Evolutionary conservation across 2,797 vertebrate species (phyloP), one percentile per base, ranked within the genome.

Genomic region (Anguilla marmorata): DNA sequence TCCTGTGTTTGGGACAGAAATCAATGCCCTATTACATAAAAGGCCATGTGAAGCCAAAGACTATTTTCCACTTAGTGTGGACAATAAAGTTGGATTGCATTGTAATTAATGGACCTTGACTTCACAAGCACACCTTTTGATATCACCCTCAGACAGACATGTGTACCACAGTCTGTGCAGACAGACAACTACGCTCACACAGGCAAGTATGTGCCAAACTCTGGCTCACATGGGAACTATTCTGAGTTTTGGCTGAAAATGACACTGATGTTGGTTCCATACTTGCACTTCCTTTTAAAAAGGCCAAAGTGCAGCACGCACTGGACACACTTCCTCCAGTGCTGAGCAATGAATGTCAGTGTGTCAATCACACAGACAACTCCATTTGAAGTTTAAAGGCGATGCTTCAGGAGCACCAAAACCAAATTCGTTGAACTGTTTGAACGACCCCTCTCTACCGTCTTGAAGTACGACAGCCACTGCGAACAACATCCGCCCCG

Each of bases 1-100:
- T 86, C 85, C 83, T 79, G 54, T 91, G 89, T 90, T 89, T 89
- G 89, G 72, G 91, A 86, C 85, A 92, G 88, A 88, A 91, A 92
- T 91, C 90, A 88, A 91, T 91, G 88, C 27, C 16, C 58, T 85
- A 87, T 90, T 92, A 91, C 89, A 90, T 87, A 89, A 92, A 85
- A 66, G 84, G 54, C 82, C 54, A 56, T 14, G 54, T 16, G 54
- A 56, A 56, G 60, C 9, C 60, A 66, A 7, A n/a, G 9, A 52
- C 50, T 11, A 52, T 66, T 7, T 66, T 27, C 3, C 24, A 66
- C 60, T n/a, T 24, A n/a, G 54, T 56, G 54, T 56, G 54, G 54
- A 88, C 90, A 91, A 92, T 90, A 90, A 90, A 74, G 88, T 56
- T 63, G 88, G 66, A 72, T 48, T 86, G 63, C 58, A 80, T 85